Conservation (phyloP, 2,888 invertebrate genomes). For the Corbicula japonica region DNA sequence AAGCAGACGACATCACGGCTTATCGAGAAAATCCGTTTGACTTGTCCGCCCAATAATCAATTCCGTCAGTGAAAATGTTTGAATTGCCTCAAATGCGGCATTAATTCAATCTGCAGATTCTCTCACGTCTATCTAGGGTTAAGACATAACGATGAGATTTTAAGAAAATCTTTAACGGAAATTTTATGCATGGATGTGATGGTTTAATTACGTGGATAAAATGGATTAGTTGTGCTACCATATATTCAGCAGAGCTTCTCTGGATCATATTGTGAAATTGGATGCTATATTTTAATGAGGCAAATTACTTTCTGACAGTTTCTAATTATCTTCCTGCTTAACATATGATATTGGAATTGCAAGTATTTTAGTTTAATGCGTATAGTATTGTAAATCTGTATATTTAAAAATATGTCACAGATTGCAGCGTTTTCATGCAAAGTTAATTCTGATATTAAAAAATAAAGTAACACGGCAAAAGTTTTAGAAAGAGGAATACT, state of each 20-base stretch:
- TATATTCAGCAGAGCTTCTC: background rate
- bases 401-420: slow-evolving; percentile 10
- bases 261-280: background rate
- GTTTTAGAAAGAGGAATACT: too few relatives aligned
- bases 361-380: background rate
- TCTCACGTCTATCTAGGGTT: too few relatives aligned
- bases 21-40: slow-evolving; percentile 16
- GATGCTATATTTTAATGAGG: background rate
- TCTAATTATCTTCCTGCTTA: background rate
- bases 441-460: background rate
- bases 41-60: slow-evolving; percentile 45
- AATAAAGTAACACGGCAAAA: background rate
- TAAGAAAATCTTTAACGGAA: too few relatives aligned
- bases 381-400: too few relatives aligned
- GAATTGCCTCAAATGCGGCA: slow-evolving; percentile 16
- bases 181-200: slow-evolving; percentile 8
- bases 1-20: slow-evolving; percentile 26
- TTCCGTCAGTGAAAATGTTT: slow-evolving; percentile 28
- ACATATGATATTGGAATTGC: background rate
- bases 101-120: slow-evolving; percentile 27
- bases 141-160: too few relatives aligned
- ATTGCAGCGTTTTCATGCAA: background rate
- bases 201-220: too few relatives aligned
- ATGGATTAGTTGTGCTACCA: slow-evolving; percentile 5
- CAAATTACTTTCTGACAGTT: background rate